phyloP scores from a whole-genome alignment of 2,888 invertebrate genomes.

The Eristalinus aeneus region DNA sequence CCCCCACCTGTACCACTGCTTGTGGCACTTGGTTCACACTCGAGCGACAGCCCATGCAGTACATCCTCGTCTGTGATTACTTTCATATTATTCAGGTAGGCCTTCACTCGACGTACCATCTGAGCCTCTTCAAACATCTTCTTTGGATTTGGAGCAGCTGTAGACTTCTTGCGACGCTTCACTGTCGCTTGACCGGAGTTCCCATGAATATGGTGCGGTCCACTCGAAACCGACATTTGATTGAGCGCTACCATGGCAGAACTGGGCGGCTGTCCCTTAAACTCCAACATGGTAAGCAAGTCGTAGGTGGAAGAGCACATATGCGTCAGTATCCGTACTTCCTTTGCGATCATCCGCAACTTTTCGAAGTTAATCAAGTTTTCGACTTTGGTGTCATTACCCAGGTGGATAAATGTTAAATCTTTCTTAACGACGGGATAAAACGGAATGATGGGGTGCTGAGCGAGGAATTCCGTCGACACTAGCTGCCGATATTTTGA shows the following conservation, averaged over 20 bases:
- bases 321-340: constrained; percentile 93
- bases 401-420: constrained; percentile 98
- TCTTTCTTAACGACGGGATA: constrained; percentile 97
- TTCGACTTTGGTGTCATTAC: constrained; percentile 95
- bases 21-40: constrained; percentile 87
- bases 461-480: constrained; percentile 93
- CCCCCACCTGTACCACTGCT: constrained; percentile 75
- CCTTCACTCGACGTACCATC: constrained; percentile 98
- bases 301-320: constrained; percentile 98
- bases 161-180: constrained; percentile 93
- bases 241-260: constrained; percentile 94
- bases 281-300: constrained; percentile 90
- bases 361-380: constrained; percentile 98
- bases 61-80: constrained; percentile 93
- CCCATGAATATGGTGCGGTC: constrained; percentile 79
- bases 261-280: constrained; percentile 92
- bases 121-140: constrained; percentile 99
- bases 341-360: constrained; percentile 98
- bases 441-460: constrained; percentile 88
- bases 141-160: constrained; percentile 95
- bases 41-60: constrained; percentile 92
- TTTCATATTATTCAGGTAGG: constrained; percentile 95
- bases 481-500: constrained; percentile 98
- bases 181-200: constrained; percentile 90
- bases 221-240: constrained; percentile 90